These are phyloP conservation scores for Hylaea fasciaria DNA, from an alignment of 2,888 invertebrate species.

Conservation along the genomic window DNA sequence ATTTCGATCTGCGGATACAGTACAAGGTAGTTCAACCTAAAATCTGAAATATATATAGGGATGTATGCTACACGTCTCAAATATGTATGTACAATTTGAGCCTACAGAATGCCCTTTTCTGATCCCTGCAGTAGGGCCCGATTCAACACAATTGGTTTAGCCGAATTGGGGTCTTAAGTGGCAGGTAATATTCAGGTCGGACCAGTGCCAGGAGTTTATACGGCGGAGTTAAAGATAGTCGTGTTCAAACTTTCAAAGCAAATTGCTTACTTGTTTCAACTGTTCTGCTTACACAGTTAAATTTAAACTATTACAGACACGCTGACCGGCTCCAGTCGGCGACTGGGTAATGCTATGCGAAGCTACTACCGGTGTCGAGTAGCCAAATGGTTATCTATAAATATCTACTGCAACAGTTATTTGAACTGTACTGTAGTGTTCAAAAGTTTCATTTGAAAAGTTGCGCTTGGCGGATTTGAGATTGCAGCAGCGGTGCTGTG, in stretches of 20 bases:
- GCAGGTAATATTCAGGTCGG: no score
- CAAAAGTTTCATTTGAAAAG: slow-evolving; percentile 3
- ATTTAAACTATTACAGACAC: slow-evolving; percentile 23
- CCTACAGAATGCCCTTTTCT: no score
- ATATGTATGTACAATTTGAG: no score
- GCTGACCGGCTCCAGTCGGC: slow-evolving; percentile 50
- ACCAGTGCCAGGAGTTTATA: no score
- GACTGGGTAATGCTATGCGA: slow-evolving; percentile 55
- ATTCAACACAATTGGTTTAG: no score
- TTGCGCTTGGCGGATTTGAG: neutral
- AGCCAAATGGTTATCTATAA: slow-evolving; percentile 62
- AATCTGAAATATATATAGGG: neutral
- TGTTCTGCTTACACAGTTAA: neutral
- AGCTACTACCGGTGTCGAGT: slow-evolving; percentile 59
- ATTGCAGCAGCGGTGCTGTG: no score
- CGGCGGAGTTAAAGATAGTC: neutral
- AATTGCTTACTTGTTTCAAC: neutral
- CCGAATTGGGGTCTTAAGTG: no score
- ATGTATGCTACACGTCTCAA: no score
- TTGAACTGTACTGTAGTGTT: slow-evolving; percentile 39
- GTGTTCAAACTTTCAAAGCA: neutral
- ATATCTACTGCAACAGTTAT: slow-evolving; percentile 55
- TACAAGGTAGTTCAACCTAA: no score
- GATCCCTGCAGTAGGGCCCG: no score
- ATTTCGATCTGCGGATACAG: neutral